These are phyloP conservation scores for Agriopis aurantiaria DNA, from an alignment of 2,888 invertebrate genomes.

Conservation along the genomic window DNA sequence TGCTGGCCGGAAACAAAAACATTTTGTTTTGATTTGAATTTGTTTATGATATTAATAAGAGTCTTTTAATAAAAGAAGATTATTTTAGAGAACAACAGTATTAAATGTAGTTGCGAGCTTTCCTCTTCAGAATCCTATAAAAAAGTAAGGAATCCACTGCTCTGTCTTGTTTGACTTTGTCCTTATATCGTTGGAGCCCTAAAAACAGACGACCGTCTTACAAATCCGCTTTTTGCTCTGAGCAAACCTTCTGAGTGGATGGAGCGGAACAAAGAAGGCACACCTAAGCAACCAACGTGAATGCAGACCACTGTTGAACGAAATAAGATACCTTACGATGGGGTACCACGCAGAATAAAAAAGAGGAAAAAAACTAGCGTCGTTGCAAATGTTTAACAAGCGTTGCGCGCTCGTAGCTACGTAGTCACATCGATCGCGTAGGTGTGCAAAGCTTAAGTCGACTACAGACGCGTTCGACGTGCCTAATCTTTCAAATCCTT, in stretches of 20 bases:
- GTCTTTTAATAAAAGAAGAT: slow-evolving; percentile 1
- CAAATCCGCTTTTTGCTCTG: slow-evolving; percentile 56
- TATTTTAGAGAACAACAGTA: no score
- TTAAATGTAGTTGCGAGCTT: slow-evolving; percentile 4
- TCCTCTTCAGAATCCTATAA: slow-evolving; percentile 26
- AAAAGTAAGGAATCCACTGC: slow-evolving; percentile 26
- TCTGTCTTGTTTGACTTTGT: slow-evolving; percentile 44
- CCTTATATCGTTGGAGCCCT: slow-evolving; percentile 43
- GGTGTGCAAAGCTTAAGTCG: slow-evolving; percentile 48
- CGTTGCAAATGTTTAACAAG: background rate
- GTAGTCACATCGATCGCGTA: slow-evolving; percentile 10
- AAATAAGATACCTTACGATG: background rate
- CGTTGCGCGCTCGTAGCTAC: background rate
- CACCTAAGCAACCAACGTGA: slow-evolving; percentile 2
- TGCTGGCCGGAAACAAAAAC: no score
- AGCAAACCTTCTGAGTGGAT: slow-evolving; percentile 49
- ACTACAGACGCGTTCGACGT: slow-evolving; percentile 72
- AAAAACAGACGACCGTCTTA: slow-evolving; percentile 47
- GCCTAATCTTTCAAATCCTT: slow-evolving; percentile 75
- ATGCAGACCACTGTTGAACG: background rate
- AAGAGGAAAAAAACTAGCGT: background rate
- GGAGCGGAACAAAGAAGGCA: slow-evolving; percentile 53
- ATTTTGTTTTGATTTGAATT: no score
- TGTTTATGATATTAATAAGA: background rate
- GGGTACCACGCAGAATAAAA: background rate